Evolutionary conservation across 2,888 invertebrate genomes (phyloP), one percentile per base, ranked within the genome.

Genomic region (Polyommatus icarus): DNA sequence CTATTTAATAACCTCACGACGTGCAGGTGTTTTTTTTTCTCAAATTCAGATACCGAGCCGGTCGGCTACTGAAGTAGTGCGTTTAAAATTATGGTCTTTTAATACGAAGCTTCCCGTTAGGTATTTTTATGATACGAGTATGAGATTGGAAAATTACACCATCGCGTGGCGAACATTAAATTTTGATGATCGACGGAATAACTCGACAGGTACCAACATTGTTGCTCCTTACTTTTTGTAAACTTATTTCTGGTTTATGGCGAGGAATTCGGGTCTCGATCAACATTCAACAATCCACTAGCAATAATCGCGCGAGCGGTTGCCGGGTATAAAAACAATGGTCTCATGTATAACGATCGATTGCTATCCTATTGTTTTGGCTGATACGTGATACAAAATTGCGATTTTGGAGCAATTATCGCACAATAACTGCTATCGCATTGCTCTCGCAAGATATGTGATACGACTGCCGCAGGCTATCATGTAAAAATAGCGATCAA

Each of bases 61-160:
- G 82, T 84, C 89, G 92, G 93, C 94, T 93, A 91, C 94, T 93
- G 93, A 93, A 91, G 94, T 88, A 94, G 94, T 93, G 91, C 87
- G 87, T 89, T 91, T 89, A 86, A 92, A 91, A 93, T 93, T 92
- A 92, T 92, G 91, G 92, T 90, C 88, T 91, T 89, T 93, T 91
- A 93, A 91, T 89, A 88, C 87, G 84, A 83, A 84, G 85, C 85
- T 87, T 85, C 89, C 87, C 88, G 86, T 89, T 90, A 87, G 73
- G 72, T 77, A 73, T 77, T 75, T 73, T 75, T 50, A 75, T 75
- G 32, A 75, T 75, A 73, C 24, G 24, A 73, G 29, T 75, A 73
- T 50, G 24, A 73, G 29, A 72, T 72, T 72, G 36, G 36, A 50
- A 75, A 75, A 75, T 75, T 32, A 75, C 75, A 50, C 18, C 29